A percentile compares a stretch with the other conserved stretches of the same genome.
Evolutionary conservation across 2,888 invertebrate genomes (phyloP).

Genomic region (Amiota minor): DNA sequence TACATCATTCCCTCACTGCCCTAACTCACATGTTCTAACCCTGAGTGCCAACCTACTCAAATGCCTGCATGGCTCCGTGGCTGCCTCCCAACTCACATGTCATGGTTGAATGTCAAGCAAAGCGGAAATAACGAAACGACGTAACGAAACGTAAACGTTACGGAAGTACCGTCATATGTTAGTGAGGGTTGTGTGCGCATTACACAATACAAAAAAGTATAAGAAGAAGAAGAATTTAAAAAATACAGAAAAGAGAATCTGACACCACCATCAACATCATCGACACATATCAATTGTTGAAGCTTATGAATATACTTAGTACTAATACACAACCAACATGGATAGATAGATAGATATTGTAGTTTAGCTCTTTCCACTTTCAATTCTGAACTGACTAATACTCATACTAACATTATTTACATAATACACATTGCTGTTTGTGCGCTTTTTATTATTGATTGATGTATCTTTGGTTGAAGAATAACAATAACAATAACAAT

Average conservation of each 20-base stretch:
- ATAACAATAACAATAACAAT: conserved; percentile 4
- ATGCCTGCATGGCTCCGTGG: background rate
- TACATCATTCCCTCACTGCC: background rate
- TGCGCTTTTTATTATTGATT: conserved; percentile 5
- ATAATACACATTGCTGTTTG: no score
- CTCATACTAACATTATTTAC: no score
- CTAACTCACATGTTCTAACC: background rate
- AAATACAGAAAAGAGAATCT: background rate
- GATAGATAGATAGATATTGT: no score
- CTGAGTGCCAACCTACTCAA: background rate
- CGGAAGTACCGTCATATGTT: background rate
- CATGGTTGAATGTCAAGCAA: conserved; percentile 27
- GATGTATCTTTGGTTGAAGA: conserved; percentile 2
- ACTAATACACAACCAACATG: no score
- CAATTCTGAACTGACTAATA: no score
- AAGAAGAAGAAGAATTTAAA: background rate
- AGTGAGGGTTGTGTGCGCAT: no score
- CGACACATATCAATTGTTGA: no score
- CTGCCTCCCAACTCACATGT: background rate
- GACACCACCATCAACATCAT: no score
- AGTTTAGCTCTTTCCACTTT: no score
- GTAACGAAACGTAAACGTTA: conserved; percentile 2
- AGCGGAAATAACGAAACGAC: conserved; percentile 2
- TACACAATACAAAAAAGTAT: no score
- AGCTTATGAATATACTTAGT: no score